These are phyloP conservation scores for Mya arenaria DNA, from an alignment of 1,140 invertebrate genomes.

Conservation along the genomic window DNA sequence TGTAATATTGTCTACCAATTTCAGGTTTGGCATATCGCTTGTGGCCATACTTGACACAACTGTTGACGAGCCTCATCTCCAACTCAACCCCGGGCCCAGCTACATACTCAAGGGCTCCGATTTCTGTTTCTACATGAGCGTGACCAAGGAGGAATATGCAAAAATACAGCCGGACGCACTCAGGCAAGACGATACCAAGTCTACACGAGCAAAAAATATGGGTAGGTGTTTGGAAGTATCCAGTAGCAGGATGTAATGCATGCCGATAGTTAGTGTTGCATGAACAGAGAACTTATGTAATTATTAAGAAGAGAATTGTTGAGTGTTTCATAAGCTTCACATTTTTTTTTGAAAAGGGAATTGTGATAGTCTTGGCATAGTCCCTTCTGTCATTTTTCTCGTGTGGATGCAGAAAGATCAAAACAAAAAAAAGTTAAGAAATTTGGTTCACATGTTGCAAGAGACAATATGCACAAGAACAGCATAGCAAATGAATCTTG, in stretches of 20 bases:
- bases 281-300: not conserved
- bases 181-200: slow-evolving; percentile 30
- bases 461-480: no score
- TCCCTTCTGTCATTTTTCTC: not conserved
- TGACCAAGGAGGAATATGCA: slow-evolving; percentile 91
- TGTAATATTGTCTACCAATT: no score
- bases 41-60: slow-evolving; percentile 94
- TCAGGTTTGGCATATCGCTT: slow-evolving; percentile 95
- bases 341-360: not conserved
- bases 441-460: no score
- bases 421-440: no score
- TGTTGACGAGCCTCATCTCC: slow-evolving; percentile 92
- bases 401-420: no score
- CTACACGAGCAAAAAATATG: slow-evolving; percentile 63
- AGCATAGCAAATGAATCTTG: no score
- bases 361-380: not conserved
- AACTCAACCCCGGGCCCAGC: slow-evolving; percentile 96
- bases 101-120: slow-evolving; percentile 95
- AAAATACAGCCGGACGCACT: slow-evolving; percentile 69
- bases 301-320: not conserved
- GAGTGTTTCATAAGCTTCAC: not conserved
- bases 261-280: not conserved
- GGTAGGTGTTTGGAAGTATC: slow-evolving; percentile 52
- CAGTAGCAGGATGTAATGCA: not conserved
- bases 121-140: slow-evolving; percentile 99